Percentiles rank a stretch among this genome's conserved stretches.
phyloP scores from a whole-genome alignment of 2,888 invertebrate genomes.

The Hedya salicella region DNA sequence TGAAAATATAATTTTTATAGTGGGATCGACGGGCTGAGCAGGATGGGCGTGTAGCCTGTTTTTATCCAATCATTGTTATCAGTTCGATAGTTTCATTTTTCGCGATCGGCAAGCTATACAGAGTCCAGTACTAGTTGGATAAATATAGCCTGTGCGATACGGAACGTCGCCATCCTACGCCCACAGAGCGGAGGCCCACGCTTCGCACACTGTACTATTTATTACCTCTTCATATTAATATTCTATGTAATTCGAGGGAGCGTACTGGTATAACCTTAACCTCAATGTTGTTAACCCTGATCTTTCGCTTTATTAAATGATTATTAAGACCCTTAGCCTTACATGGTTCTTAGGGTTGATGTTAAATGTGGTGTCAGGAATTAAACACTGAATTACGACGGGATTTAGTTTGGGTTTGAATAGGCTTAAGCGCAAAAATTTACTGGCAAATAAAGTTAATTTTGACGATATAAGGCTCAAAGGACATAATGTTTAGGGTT shows the following conservation, averaged over 20 bases:
- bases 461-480: too few species aligned
- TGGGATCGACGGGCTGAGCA: too few species aligned
- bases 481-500: too few species aligned
- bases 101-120: neutral
- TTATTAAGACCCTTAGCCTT: slow-evolving; percentile 4
- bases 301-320: neutral
- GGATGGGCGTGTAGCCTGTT: too few species aligned
- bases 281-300: slow-evolving; percentile 11
- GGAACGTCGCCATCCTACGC: slow-evolving; percentile 7
- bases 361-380: too few species aligned
- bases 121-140: slow-evolving; percentile 1
- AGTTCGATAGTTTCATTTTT: slow-evolving; percentile 9
- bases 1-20: too few species aligned
- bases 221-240: slow-evolving; percentile 16
- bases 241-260: slow-evolving; percentile 10
- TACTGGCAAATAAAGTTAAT: too few species aligned
- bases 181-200: slow-evolving; percentile 15
- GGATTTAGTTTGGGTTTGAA: too few species aligned
- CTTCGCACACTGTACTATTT: slow-evolving; percentile 19
- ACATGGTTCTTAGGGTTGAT: neutral
- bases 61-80: slow-evolving; percentile 30
- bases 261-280: slow-evolving; percentile 16
- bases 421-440: too few species aligned
- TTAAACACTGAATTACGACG: too few species aligned
- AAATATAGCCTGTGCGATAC: slow-evolving; percentile 32